Base-by-base conservation (phyloP, 2,888 invertebrate species). In the Carabus problematicus region DNA sequence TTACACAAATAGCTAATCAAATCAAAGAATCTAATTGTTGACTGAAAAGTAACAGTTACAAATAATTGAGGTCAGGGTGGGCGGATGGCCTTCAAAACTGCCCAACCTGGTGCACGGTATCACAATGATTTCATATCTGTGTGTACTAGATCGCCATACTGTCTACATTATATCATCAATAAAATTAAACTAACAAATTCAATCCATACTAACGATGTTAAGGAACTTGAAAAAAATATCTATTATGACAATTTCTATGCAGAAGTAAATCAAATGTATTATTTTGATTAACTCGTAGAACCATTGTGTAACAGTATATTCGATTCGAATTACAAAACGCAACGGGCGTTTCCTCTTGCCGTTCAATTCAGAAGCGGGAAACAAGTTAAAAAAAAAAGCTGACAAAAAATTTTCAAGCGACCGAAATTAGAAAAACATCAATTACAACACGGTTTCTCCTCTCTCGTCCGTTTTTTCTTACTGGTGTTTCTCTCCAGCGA, bases 221-320 rank as follows among this genome's bases (percentile, higher is more conserved):
- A n/a, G n/a, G n/a, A 45, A n/a, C 3, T 45, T 12, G 1, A 1
- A n/a, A 12, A 45, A 45, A 45, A 45, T 45, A 45, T 45, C 45
- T 3, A 42, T 42, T 12, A 45, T 45, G 1, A n/a, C 14, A n/a
- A 45, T 45, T 12, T 45, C 11, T 14, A 45, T 45, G 2, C 14
- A 45, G 9, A 8, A 45, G 45, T 12, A n/a, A 45, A n/a, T 45
- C 11, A 11, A 45, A 12, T 6, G 1, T 4, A 45, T 45, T 45
- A n/a, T 45, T 45, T 45, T 45, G 11, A n/a, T 14, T 12, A 45
- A 3, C 3, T 12, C 45, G 7, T 3, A 12, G 14, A n/a, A 45
- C 7, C 42, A 63, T 63, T 62, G 40, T 63, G 63, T 41, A 63
- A 63, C 54, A 63, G 40, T 63, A 29, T 29, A 29, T 29, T 29